These are phyloP conservation scores for Leptoteleia sp. DNA, from an alignment of 1,140 invertebrate genomes.

Conservation along the genomic window DNA sequence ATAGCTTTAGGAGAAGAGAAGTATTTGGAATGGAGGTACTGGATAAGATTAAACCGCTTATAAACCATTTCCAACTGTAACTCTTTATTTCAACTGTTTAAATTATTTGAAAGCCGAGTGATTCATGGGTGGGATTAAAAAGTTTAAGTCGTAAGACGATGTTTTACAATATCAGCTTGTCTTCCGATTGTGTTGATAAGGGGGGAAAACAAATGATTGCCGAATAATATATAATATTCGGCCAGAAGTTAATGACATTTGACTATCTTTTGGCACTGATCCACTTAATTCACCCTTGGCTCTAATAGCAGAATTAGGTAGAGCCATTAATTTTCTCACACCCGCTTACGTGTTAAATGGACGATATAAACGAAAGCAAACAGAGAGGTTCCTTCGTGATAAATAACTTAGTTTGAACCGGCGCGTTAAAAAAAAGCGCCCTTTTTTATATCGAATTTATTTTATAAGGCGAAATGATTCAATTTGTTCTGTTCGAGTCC, in stretches of 20 bases:
- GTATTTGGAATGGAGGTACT: constrained; percentile 6
- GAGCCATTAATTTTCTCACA: constrained; percentile 60
- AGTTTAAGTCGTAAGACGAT: no score
- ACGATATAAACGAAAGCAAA: constrained; percentile 35
- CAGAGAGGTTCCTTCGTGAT: constrained; percentile 12
- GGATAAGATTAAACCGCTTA: constrained; percentile 9
- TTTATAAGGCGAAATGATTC: constrained; percentile 17
- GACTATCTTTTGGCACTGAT: constrained; percentile 56
- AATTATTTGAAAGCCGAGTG: no score
- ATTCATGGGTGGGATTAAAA: no score
- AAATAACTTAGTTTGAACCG: constrained; percentile 38
- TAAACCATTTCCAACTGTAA: not conserved
- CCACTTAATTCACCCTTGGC: constrained; percentile 66
- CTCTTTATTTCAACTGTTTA: not conserved
- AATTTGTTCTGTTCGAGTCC: constrained; percentile 11
- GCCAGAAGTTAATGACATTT: constrained; percentile 52
- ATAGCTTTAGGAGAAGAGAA: constrained; percentile 19
- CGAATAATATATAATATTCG: constrained; percentile 21
- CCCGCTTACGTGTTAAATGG: constrained; percentile 38
- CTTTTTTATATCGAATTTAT: constrained; percentile 17
- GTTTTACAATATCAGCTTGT: no score
- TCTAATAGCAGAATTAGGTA: constrained; percentile 63
- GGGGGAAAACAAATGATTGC: not conserved
- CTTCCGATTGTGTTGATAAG: not conserved
- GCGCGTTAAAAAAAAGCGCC: constrained; percentile 1